A percentile compares a stretch with the other conserved stretches of the same genome.
These are phyloP conservation scores for Polydrusus pterygomalis DNA, from an alignment of 2,888 invertebrate genomes.

Conservation along the genomic window DNA sequence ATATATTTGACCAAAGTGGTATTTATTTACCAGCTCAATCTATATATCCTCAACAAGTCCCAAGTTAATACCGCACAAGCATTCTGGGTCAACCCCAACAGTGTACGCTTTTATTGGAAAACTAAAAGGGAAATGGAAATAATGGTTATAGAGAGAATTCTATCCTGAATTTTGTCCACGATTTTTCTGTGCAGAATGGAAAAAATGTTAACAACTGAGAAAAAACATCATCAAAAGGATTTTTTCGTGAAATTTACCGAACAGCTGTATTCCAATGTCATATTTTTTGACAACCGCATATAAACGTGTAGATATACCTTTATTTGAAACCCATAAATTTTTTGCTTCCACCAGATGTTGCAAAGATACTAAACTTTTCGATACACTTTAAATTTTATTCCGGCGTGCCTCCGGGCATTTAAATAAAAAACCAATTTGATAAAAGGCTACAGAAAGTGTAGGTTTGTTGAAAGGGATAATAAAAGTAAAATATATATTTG, in stretches of 20 bases:
- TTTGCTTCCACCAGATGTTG: not conserved
- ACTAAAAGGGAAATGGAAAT: conserved; percentile 10
- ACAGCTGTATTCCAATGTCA: not conserved
- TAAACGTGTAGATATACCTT: not conserved
- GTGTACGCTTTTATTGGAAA: conserved; percentile 24
- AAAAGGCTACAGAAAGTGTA: not conserved
- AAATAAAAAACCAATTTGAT: conserved; percentile 11
- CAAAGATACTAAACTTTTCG: conserved; percentile 2
- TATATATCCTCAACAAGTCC: conserved; percentile 17
- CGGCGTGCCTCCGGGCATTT: not conserved
- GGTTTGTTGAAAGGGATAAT: not conserved
- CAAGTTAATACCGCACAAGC: conserved; percentile 7
- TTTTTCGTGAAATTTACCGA: not conserved
- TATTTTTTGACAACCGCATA: too few species aligned
- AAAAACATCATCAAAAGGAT: not conserved
- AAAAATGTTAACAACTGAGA: too few species aligned
- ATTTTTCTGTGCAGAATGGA: too few species aligned
- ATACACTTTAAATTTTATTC: conserved; percentile 15
- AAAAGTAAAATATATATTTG: conserved; percentile 6
- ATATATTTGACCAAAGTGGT: not conserved
- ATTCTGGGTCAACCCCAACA: conserved; percentile 27
- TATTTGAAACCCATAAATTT: not conserved
- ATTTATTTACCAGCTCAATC: conserved; percentile 9
- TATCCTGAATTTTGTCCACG: not conserved
- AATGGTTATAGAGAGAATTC: conserved; percentile 3